phyloP scores from a whole-genome alignment of 2,888 invertebrate genomes.

The Synergus umbraculus region DNA sequence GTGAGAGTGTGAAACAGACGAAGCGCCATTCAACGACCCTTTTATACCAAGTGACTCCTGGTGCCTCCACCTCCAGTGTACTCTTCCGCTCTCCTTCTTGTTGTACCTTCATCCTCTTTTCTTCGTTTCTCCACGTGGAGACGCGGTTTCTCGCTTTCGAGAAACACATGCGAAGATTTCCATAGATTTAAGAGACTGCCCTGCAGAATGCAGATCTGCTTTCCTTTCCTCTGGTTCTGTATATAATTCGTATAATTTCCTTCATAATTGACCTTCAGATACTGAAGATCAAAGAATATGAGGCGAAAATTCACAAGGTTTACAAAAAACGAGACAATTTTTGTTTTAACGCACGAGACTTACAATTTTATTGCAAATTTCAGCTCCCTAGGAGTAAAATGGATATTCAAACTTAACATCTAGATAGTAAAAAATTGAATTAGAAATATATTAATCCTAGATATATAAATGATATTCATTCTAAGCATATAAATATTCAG shows the following conservation, averaged over 20 bases:
- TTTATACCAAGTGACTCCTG: constrained; percentile 70
- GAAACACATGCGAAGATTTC: constrained; percentile 14
- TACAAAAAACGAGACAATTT: no score
- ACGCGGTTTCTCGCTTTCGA: constrained; percentile 51
- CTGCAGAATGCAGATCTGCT: constrained; percentile 34
- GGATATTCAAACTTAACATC: no score
- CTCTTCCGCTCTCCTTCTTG: constrained; percentile 59
- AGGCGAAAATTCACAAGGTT: no score
- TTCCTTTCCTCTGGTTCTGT: not conserved
- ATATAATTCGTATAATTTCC: not conserved
- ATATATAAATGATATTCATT: no score
- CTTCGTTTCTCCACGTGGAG: constrained; percentile 59
- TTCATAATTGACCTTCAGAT: not conserved
- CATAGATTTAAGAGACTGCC: not conserved
- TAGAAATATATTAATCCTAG: no score
- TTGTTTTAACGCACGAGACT: no score
- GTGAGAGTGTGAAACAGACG: constrained; percentile 76
- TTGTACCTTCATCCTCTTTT: constrained; percentile 64
- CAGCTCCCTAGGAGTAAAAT: no score
- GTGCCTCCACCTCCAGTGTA: constrained; percentile 59
- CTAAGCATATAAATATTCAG: no score
- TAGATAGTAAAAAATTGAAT: no score
- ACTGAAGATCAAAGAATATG: not conserved
- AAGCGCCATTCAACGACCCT: constrained; percentile 69
- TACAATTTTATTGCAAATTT: no score